Evolutionary conservation across 2,113 vertebrate genomes (phyloP).

Genomic region (Pagrus major): DNA sequence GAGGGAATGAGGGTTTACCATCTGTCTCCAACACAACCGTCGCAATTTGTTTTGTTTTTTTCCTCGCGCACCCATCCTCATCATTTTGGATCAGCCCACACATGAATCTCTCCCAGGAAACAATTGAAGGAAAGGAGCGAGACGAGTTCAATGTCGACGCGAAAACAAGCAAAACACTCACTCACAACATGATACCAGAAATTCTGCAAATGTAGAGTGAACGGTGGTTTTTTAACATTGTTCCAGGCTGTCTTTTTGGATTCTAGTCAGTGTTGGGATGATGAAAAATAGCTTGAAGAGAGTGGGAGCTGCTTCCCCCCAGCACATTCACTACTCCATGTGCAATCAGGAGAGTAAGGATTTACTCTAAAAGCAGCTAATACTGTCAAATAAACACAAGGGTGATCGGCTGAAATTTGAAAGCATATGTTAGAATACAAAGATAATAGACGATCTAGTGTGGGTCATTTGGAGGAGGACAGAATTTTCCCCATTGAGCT

Average conservation of each 20-base stretch:
- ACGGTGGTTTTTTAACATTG: background rate
- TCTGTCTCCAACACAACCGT: conserved; percentile 65
- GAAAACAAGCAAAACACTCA: background rate
- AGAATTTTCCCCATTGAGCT: background rate
- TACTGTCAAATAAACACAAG: conserved; percentile 3
- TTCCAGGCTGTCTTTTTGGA: background rate
- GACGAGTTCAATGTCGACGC: background rate
- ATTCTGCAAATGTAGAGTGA: background rate
- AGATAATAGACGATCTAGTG: background rate
- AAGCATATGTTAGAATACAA: background rate
- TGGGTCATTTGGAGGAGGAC: background rate
- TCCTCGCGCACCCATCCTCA: background rate
- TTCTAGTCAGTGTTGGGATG: background rate
- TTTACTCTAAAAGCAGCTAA: background rate
- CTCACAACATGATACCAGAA: background rate
- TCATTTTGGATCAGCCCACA: conserved; percentile 22
- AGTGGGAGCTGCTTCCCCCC: conserved; percentile 8
- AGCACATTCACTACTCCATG: background rate
- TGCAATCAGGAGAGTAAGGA: background rate
- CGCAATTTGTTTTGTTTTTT: background rate
- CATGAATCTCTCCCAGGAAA: background rate
- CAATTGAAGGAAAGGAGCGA: background rate
- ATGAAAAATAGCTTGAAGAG: background rate
- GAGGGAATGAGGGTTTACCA: conserved; percentile 60
- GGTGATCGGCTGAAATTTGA: background rate